phyloP scores from a whole-genome alignment of 2,888 invertebrate species.

The Aspidiotus destructor region DNA sequence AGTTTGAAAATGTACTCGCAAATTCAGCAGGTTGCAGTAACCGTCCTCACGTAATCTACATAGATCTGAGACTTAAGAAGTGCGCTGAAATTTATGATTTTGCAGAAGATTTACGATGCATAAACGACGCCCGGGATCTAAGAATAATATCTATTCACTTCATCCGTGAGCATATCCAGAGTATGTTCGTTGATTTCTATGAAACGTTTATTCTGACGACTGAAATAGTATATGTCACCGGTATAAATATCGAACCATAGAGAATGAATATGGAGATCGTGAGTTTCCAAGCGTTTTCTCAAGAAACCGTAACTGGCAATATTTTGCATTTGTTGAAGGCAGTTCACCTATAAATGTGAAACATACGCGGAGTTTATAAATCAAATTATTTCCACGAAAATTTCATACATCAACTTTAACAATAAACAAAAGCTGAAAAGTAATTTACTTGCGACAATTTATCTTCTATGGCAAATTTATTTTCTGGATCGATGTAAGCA shows the following conservation, averaged over 20 bases:
- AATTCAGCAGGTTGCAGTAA: too few relatives aligned
- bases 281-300: slow-evolving; percentile 65
- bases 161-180: slow-evolving; percentile 61
- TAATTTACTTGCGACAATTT: slow-evolving; percentile 77
- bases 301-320: slow-evolving; percentile 86
- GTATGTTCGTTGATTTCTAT: slow-evolving; percentile 75
- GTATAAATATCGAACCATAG: slow-evolving; percentile 97
- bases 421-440: background rate
- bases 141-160: slow-evolving; percentile 71
- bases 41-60: too few relatives aligned
- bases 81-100: too few relatives aligned
- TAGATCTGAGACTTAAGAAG: too few relatives aligned
- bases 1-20: too few relatives aligned
- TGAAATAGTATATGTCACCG: slow-evolving; percentile 91
- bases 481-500: slow-evolving; percentile 88
- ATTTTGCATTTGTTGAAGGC: slow-evolving; percentile 83
- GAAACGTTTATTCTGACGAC: slow-evolving; percentile 73
- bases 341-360: slow-evolving; percentile 56
- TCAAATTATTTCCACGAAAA: background rate
- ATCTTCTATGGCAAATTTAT: slow-evolving; percentile 77
- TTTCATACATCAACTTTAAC: background rate
- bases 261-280: slow-evolving; percentile 81
- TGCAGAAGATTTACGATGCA: too few relatives aligned
- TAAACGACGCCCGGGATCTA: slow-evolving; percentile 41
- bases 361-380: slow-evolving; percentile 39